Evolutionary conservation across 2,797 vertebrate genomes (phyloP), one percentile per base, ranked within the genome.

Genomic region (Myotis pilosus): DNA sequence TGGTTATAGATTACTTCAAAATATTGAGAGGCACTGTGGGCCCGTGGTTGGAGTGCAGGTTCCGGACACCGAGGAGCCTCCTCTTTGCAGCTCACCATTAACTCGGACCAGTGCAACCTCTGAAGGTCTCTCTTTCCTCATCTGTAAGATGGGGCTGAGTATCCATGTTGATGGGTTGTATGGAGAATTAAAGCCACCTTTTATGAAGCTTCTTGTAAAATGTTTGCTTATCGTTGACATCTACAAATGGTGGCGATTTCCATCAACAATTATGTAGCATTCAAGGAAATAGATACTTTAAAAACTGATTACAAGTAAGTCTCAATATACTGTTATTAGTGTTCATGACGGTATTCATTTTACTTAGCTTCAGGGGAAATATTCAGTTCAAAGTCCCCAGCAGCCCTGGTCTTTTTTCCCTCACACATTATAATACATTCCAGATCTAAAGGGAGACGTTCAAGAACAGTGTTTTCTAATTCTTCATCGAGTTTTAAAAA

Each of bases 151-250:
- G 74, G n/a, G 9, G 2, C 57, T 90, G 16, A 6, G 23, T 15
- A 17, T 20, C 49, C 44, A 60, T 16, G 6, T 69, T 57, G 36
- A 55, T 16, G 22, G 30, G 36, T 66, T 85, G 9, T 47, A 51
- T 33, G 76, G 74, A 87, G 88, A 90, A 79, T 89, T 82, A 89
- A 86, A 92, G 41, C 25, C 66, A 95, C 41, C 47, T n/a, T 87
- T 94, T 84, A 30, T 83, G 49, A 94, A 79, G 19, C n/a, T 75
- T 83, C 51, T 89, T 74, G 5, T 87, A 84, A 89, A 84, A 87
- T 84, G 6, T n/a, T 88, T 80, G 3, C 47, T 86, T 84, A 55
- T 57, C 76, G 53, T 28, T 33, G 62, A 55, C 64, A 49, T 72
- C 23, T 89, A 60, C 23, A 78, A 41, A 74, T n/a, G 12, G 75